A percentile compares a stretch with the other conserved stretches of the same genome.
These are phyloP conservation scores for Cyclargus thomasi DNA, from an alignment of 1,140 invertebrate species.

Conservation along the genomic window DNA sequence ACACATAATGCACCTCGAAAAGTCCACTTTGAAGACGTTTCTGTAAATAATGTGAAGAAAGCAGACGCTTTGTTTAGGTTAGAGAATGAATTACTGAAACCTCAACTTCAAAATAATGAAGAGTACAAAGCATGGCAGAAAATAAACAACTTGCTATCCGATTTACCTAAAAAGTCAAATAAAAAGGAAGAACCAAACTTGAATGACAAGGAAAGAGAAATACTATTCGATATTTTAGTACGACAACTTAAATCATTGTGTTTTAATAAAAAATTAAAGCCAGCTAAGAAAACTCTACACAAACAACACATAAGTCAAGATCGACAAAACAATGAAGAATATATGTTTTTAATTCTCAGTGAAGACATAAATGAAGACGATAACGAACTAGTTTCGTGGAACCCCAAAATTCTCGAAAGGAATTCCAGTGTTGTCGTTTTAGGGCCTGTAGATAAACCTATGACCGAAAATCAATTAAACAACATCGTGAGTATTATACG, in stretches of 20 bases:
- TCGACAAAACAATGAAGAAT: conserved; percentile 35
- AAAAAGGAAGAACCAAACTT: conserved; percentile 23
- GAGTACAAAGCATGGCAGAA: conserved; percentile 53
- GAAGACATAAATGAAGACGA: conserved; percentile 55
- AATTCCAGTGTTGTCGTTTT: conserved; percentile 60
- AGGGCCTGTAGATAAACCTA: conserved; percentile 50
- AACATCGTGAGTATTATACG: conserved; percentile 45
- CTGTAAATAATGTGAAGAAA: conserved; percentile 27
- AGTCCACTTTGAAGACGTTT: conserved; percentile 8
- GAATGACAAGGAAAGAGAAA: conserved; percentile 52
- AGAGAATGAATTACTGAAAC: conserved; percentile 47
- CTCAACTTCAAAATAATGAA: conserved; percentile 31
- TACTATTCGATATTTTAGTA: conserved; percentile 55
- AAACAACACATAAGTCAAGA: conserved; percentile 14
- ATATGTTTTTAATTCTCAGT: conserved; percentile 61
- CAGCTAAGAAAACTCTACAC: conserved; percentile 8
- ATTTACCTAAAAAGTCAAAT: conserved; percentile 26
- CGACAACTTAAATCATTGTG: conserved; percentile 57
- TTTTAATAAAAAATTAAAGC: conserved; percentile 36
- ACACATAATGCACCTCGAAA: conserved; percentile 11
- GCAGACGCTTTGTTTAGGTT: conserved; percentile 42
- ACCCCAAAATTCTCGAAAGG: conserved; percentile 55
- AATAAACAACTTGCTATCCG: conserved; percentile 45
- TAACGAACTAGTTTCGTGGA: conserved; percentile 51
- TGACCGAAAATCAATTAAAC: conserved; percentile 51